phyloP scores from a whole-genome alignment of 2,888 invertebrate species.

The Zaprionus lineosus region DNA sequence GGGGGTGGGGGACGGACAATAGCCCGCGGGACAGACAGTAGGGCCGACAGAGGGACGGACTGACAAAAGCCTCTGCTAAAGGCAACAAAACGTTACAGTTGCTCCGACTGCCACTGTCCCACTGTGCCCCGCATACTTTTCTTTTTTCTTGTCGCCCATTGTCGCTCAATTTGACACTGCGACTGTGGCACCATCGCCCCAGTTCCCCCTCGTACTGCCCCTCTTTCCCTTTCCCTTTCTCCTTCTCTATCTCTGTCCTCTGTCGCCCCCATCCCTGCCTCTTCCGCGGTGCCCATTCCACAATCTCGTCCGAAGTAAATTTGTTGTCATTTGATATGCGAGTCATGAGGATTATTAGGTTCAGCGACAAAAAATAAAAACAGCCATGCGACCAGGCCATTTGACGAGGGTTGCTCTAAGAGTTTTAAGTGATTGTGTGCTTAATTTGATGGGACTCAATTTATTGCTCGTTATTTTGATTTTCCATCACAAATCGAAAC shows the following conservation, averaged over 20 bases:
- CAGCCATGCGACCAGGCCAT: conserved; percentile 47
- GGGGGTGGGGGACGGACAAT: conserved; percentile 14
- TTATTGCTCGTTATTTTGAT: too few relatives aligned
- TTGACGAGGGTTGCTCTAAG: conserved; percentile 44
- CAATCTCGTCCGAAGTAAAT: conserved; percentile 74
- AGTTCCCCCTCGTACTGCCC: not conserved
- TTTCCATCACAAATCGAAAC: too few relatives aligned
- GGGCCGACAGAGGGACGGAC: conserved; percentile 2
- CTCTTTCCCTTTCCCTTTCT: not conserved
- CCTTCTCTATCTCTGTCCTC: not conserved
- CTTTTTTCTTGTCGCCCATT: conserved; percentile 60
- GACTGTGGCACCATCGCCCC: conserved; percentile 32
- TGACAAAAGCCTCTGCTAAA: conserved; percentile 42
- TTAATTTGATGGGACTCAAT: too few relatives aligned
- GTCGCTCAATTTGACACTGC: conserved; percentile 79
- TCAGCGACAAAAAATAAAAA: conserved; percentile 53
- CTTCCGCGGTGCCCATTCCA: too few relatives aligned
- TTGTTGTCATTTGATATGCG: conserved; percentile 79
- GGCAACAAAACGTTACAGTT: conserved; percentile 79
- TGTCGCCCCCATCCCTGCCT: conserved; percentile 31
- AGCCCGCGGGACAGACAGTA: conserved; percentile 13
- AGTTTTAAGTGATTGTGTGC: too few relatives aligned
- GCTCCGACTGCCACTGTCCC: conserved; percentile 75
- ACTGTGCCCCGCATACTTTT: conserved; percentile 59
- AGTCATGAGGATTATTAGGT: conserved; percentile 79